phyloP scores from a whole-genome alignment of 2,113 vertebrate genomes.

The Numida meleagris region DNA sequence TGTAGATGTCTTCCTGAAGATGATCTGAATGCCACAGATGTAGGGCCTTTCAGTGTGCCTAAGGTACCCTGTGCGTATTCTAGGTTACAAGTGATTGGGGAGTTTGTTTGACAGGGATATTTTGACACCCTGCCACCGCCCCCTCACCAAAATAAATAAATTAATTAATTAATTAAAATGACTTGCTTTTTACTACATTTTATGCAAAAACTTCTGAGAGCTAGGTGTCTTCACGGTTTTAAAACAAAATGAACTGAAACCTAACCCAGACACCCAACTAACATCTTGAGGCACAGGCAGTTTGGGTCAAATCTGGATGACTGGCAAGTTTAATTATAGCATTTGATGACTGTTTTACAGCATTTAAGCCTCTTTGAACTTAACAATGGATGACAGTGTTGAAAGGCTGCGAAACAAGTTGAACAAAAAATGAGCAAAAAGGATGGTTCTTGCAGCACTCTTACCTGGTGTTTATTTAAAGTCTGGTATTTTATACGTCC shows the following conservation, averaged over 20 bases:
- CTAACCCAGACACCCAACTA: constrained; percentile 29
- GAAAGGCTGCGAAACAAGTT: constrained; percentile 47
- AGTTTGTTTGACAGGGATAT: accelerated
- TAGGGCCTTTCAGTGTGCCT: neutral
- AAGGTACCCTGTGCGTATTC: neutral
- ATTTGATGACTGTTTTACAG: constrained; percentile 53
- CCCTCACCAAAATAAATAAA: too few species aligned
- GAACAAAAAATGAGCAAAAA: constrained; percentile 38
- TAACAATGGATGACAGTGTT: constrained; percentile 27
- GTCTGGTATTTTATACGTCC: neutral
- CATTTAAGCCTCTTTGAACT: constrained; percentile 56
- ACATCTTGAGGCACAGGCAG: constrained; percentile 34
- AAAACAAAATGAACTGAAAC: neutral
- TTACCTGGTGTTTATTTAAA: constrained; percentile 20
- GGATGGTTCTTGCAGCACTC: neutral
- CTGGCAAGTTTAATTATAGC: constrained; percentile 62
- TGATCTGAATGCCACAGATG: neutral
- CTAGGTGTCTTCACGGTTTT: neutral
- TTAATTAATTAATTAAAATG: too few species aligned
- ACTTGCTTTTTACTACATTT: neutral
- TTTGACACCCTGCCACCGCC: neutral
- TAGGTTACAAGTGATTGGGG: neutral
- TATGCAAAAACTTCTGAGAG: neutral
- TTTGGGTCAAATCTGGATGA: constrained; percentile 60
- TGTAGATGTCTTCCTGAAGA: neutral